Evolutionary conservation across 2,113 vertebrate genomes (phyloP).

Genomic region (Tachysurus vachellii): DNA sequence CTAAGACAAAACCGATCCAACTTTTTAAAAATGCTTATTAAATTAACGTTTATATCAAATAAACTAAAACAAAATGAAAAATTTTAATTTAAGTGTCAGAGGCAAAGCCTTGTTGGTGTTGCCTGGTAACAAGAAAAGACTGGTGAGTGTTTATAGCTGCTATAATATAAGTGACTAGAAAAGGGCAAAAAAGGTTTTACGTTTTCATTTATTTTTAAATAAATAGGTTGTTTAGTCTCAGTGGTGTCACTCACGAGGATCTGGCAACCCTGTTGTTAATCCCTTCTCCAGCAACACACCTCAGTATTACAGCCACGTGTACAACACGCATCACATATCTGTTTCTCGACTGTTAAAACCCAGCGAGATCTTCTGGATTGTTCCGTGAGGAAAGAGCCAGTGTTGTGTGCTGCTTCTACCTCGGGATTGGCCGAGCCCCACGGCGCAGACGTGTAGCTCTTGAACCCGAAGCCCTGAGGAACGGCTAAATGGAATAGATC

Average conservation of each 20-base stretch:
- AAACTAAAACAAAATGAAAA: no score
- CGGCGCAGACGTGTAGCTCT: slow-evolving; percentile 21
- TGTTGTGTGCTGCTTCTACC: background rate
- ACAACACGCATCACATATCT: background rate
- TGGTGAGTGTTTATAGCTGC: no score
- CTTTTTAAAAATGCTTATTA: no score
- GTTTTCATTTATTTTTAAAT: background rate
- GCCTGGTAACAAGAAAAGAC: background rate
- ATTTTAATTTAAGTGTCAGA: no score
- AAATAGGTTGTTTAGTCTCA: background rate
- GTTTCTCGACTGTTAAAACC: background rate
- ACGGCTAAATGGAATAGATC: slow-evolving; percentile 68
- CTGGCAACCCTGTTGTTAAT: background rate
- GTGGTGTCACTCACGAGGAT: background rate
- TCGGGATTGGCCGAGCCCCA: background rate
- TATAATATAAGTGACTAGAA: no score
- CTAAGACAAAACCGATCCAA: no score
- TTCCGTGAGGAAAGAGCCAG: slow-evolving; percentile 2
- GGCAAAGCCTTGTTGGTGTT: no score
- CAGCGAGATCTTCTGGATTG: background rate
- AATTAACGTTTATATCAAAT: no score
- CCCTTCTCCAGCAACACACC: background rate
- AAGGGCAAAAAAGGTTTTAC: no score
- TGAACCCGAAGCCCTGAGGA: slow-evolving; percentile 51
- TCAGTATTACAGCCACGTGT: background rate